Evolutionary conservation across 2,888 invertebrate genomes (phyloP).

Genomic region (Agrochola macilenta): DNA sequence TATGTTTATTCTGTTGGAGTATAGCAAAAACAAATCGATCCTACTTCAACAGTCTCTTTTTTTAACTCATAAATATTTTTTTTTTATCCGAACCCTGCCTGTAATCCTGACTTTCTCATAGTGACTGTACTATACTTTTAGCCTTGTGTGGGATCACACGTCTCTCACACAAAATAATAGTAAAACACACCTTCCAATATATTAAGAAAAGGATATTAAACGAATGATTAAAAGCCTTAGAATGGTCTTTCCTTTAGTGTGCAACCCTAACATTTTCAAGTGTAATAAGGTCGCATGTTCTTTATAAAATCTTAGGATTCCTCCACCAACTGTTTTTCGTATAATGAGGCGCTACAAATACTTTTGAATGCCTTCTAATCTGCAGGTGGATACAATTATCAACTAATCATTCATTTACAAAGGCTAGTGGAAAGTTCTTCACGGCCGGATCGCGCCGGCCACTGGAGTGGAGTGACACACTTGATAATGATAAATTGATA

Average conservation of each 20-base stretch:
- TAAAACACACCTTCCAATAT: no score
- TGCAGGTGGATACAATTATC: slow-evolving; percentile 35
- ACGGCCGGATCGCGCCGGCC: neutral
- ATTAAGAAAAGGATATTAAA: no score
- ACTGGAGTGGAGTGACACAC: slow-evolving; percentile 17
- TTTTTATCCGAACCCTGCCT: no score
- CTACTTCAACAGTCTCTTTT: no score
- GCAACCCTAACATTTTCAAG: neutral
- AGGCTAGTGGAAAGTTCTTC: slow-evolving; percentile 40
- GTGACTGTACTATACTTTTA: no score
- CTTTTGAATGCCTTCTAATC: slow-evolving; percentile 24
- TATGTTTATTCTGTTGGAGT: neutral
- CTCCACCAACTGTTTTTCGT: neutral
- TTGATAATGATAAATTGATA: slow-evolving; percentile 43
- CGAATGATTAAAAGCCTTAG: no score
- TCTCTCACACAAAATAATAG: no score
- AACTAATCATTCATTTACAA: slow-evolving; percentile 20
- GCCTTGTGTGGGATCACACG: no score
- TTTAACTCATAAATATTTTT: no score
- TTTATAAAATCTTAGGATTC: neutral
- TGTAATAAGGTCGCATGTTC: neutral
- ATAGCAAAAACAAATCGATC: no score
- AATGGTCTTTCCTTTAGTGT: no score
- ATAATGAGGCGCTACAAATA: neutral
- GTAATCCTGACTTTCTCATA: no score